These are phyloP conservation scores for Acromyrmex charruanus DNA, from an alignment of 1,140 invertebrate genomes.

Conservation along the genomic window DNA sequence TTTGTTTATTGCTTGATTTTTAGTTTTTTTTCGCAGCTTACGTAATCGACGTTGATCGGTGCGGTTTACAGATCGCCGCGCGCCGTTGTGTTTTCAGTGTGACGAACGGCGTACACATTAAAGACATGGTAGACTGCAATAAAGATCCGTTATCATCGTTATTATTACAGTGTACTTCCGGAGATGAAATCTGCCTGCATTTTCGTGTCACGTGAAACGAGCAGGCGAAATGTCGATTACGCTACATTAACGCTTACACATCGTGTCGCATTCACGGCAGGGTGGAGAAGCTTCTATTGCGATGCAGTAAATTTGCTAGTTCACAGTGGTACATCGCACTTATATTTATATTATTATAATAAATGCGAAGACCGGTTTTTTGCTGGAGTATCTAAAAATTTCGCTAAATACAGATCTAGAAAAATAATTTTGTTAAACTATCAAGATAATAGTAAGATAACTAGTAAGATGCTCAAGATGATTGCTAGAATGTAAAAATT, in stretches of 20 bases:
- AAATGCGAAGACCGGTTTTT: too few species aligned
- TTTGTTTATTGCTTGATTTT: not conserved
- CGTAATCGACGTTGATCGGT: not conserved
- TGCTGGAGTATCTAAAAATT: too few species aligned
- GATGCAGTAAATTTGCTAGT: constrained; percentile 8
- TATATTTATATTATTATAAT: not conserved
- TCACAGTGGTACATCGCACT: not conserved
- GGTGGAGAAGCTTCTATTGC: constrained; percentile 7
- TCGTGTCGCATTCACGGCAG: not conserved
- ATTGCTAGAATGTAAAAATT: too few species aligned
- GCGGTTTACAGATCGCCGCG: not conserved
- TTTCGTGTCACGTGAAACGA: constrained; percentile 35
- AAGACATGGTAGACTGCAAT: constrained; percentile 51
- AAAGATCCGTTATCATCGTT: constrained; percentile 46
- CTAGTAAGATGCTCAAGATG: too few species aligned
- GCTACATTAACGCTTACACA: constrained; percentile 41
- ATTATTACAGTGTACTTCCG: constrained; percentile 43
- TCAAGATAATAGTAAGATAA: too few species aligned
- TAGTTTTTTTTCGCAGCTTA: too few species aligned
- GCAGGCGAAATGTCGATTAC: constrained; percentile 35
- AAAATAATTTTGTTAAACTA: too few species aligned
- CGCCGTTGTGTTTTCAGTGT: not conserved
- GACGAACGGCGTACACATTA: constrained; percentile 17
- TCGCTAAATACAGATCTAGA: too few species aligned
- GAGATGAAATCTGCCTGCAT: constrained; percentile 39